Percentiles rank a stretch among this genome's conserved stretches.
Evolutionary conservation across 2,113 vertebrate species (phyloP).

Genomic region (Gymnocephalus cernua): DNA sequence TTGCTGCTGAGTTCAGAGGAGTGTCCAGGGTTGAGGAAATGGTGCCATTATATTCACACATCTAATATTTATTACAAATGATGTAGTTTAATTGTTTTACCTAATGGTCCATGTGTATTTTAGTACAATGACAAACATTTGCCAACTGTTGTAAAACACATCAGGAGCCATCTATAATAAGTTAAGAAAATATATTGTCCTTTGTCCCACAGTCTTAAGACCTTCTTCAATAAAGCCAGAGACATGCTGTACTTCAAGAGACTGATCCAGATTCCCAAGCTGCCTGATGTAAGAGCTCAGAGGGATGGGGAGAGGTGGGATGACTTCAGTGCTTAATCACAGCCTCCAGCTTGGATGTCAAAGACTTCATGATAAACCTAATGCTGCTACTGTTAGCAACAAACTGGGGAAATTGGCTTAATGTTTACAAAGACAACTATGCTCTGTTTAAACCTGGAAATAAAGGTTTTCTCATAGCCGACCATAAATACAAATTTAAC

Average conservation of each 20-base stretch:
- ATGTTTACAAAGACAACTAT: neutral
- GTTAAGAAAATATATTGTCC: neutral
- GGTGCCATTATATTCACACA: neutral
- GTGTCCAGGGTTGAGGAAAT: neutral
- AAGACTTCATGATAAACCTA: neutral
- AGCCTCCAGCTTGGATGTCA: constrained; percentile 1
- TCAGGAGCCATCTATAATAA: neutral
- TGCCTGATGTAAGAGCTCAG: constrained; percentile 90
- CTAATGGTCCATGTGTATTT: neutral
- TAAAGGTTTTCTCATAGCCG: neutral
- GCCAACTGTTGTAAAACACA: neutral
- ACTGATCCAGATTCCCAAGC: constrained; percentile 96
- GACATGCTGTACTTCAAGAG: constrained; percentile 98
- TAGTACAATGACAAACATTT: neutral
- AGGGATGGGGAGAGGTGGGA: neutral
- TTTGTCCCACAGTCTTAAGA: constrained; percentile 88
- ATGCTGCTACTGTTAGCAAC: neutral
- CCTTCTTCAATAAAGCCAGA: constrained; percentile 93
- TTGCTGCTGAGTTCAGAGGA: constrained; percentile 1
- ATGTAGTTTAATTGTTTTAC: neutral
- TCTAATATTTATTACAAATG: neutral
- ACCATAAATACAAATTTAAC: neutral
- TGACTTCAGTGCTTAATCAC: constrained; percentile 30
- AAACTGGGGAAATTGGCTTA: neutral
- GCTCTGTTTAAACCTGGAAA: neutral